Percentiles rank a stretch among this genome's conserved stretches.
These are phyloP conservation scores for Diaphora mendica DNA, from an alignment of 2,888 invertebrate genomes.

Conservation along the genomic window DNA sequence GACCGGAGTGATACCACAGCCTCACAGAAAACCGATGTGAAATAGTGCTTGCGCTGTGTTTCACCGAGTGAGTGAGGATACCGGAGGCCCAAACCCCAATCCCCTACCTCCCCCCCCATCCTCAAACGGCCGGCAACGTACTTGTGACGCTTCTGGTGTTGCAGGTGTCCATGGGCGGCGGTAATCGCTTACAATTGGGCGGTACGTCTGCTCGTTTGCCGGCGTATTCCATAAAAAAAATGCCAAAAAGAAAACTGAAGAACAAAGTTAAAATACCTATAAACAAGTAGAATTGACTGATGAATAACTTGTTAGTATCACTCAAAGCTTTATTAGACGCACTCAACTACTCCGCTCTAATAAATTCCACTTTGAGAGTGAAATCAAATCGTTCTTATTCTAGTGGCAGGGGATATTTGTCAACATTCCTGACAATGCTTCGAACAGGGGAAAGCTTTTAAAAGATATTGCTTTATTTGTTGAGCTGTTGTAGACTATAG, in stretches of 20 bases:
- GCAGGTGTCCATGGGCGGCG: too few relatives aligned
- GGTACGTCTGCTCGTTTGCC: too few relatives aligned
- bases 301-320: conserved; percentile 6
- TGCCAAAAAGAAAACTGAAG: neutral
- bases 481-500: conserved; percentile 33
- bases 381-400: conserved; percentile 46
- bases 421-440: conserved; percentile 50
- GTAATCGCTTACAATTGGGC: too few relatives aligned
- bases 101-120: too few relatives aligned
- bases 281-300: conserved; percentile 4
- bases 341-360: conserved; percentile 34
- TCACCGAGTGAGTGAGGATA: too few relatives aligned
- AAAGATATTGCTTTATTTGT: conserved; percentile 52
- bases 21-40: too few relatives aligned
- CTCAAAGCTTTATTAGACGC: conserved; percentile 33
- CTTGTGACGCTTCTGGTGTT: too few relatives aligned
- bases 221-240: too few relatives aligned
- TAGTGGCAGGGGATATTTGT: conserved; percentile 47
- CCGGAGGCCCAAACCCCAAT: too few relatives aligned
- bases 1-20: too few relatives aligned
- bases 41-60: too few relatives aligned
- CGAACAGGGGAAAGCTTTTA: conserved; percentile 53
- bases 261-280: neutral
- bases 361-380: conserved; percentile 41
- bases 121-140: too few relatives aligned